phyloP scores from a whole-genome alignment of 2,113 vertebrate species.

The Acrocephalus arundinaceus region DNA sequence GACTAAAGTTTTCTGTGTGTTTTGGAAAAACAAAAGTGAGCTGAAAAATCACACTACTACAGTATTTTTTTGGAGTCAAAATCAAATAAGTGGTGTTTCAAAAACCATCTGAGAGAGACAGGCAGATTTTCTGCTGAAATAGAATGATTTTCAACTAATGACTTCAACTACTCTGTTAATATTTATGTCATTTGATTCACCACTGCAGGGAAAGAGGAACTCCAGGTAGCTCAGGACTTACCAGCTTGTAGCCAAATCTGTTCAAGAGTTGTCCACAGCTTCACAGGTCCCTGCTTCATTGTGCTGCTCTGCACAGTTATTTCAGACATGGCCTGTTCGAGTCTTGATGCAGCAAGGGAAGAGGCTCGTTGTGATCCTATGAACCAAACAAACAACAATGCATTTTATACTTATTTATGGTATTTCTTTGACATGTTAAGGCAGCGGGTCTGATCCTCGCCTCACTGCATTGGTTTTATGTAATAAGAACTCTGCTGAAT shows the following conservation, averaged over 20 bases:
- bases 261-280: constrained; percentile 91
- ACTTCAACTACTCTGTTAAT: not conserved
- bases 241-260: constrained; percentile 97
- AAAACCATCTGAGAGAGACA: not conserved
- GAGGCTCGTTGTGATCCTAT: constrained; percentile 87
- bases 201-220: not conserved
- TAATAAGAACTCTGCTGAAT: not conserved
- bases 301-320: constrained; percentile 83
- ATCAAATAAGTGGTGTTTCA: not conserved
- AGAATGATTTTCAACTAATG: not conserved
- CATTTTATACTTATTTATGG: not conserved
- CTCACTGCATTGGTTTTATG: not conserved
- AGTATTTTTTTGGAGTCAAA: not conserved
- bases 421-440: not conserved
- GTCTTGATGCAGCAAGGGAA: constrained; percentile 87
- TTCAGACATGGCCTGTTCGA: constrained; percentile 94
- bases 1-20: not conserved
- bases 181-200: not conserved
- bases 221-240: constrained; percentile 61
- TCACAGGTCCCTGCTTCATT: constrained; percentile 88
- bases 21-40: not conserved
- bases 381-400: not conserved
- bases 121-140: not conserved
- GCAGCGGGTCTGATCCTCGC: not conserved
- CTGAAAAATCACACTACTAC: not conserved